Percentiles rank a stretch among this genome's conserved stretches.
Evolutionary conservation across 1,140 invertebrate genomes (phyloP).

Genomic region (Drosophila ohnishii): DNA sequence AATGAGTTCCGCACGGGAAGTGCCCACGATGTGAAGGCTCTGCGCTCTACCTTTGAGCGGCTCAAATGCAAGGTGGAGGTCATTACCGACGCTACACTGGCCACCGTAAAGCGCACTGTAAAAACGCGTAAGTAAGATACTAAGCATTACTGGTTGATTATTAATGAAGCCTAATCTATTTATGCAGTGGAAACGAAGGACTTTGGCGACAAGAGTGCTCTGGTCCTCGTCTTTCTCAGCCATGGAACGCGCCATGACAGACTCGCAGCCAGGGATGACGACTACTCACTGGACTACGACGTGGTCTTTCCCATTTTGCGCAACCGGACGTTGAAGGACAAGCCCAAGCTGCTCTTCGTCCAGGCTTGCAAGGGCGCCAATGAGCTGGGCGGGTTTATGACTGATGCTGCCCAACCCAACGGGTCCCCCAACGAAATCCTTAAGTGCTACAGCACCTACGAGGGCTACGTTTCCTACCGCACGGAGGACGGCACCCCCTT

Average conservation of each 20-base stretch:
- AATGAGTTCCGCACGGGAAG: conserved; percentile 65
- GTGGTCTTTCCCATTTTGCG: conserved; percentile 70
- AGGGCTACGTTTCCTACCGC: conserved; percentile 77
- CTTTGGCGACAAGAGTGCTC: conserved; percentile 52
- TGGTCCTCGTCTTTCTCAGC: conserved; percentile 60
- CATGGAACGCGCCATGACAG: conserved; percentile 61
- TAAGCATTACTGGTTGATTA: not conserved
- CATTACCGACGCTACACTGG: conserved; percentile 62
- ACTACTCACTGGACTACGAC: conserved; percentile 70
- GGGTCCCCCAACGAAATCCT: conserved; percentile 71
- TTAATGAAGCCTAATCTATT: not conserved
- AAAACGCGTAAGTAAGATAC: conserved; percentile 56
- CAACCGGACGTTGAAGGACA: conserved; percentile 62
- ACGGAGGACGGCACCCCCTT: conserved; percentile 68
- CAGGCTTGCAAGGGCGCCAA: conserved; percentile 75
- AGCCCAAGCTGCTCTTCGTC: conserved; percentile 77
- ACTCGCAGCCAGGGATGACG: conserved; percentile 66
- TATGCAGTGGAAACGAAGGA: conserved; percentile 67
- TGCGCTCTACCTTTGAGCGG: conserved; percentile 52
- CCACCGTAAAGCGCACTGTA: conserved; percentile 48
- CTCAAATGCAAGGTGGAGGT: conserved; percentile 67
- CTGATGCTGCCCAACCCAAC: conserved; percentile 53
- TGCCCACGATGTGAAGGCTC: conserved; percentile 58
- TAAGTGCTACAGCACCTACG: conserved; percentile 81
- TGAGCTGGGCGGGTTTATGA: conserved; percentile 58